phyloP scores from a whole-genome alignment of 2,797 vertebrate species.

The Natrix natrix region DNA sequence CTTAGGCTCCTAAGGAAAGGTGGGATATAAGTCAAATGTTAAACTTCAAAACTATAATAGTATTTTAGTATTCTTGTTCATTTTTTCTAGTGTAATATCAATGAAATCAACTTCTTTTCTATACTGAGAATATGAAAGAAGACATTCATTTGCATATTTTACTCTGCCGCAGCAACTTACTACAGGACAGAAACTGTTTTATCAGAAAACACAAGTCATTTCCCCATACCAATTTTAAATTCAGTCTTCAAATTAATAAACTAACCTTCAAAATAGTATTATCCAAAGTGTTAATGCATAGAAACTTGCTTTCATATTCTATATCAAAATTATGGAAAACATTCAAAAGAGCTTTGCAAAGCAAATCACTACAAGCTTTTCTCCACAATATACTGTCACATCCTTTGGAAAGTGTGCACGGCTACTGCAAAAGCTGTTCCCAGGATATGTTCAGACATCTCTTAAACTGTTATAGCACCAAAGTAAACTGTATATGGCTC shows the following conservation, averaged over 20 bases:
- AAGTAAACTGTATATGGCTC: not conserved
- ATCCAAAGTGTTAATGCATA: not conserved
- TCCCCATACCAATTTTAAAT: not conserved
- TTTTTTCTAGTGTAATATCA: not conserved
- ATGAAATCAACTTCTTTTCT: not conserved
- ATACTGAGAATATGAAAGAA: not conserved
- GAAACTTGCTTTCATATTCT: not conserved
- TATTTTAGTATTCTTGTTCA: accelerated
- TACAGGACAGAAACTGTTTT: not conserved
- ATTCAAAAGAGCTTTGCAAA: not conserved
- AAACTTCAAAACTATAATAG: not conserved
- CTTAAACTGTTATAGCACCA: not conserved
- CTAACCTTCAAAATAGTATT: not conserved
- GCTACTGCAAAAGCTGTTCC: not conserved
- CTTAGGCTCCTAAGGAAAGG: not conserved
- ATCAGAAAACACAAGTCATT: not conserved
- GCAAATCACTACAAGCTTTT: not conserved
- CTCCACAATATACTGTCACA: not conserved
- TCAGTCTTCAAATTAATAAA: not conserved
- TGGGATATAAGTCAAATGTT: not conserved
- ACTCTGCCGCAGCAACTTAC: not conserved
- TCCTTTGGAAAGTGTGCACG: not conserved
- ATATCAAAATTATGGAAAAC: not conserved
- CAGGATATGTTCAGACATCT: not conserved
- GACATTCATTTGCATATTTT: not conserved